A percentile compares a stretch with the other conserved stretches of the same genome.
phyloP scores from a whole-genome alignment of 2,113 vertebrate species.

The Atherinomorus stipes region DNA sequence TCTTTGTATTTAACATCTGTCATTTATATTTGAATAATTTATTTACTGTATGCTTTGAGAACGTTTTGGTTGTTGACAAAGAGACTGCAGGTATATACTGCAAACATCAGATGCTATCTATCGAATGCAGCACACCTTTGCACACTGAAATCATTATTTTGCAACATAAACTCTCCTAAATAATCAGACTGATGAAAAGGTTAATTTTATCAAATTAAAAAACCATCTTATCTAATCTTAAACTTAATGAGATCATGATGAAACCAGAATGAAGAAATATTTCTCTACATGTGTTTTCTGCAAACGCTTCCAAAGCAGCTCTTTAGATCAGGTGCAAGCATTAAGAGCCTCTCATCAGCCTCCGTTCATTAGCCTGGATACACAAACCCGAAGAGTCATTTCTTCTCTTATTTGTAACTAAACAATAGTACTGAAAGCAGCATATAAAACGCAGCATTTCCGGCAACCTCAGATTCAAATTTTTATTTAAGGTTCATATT shows the following conservation, averaged over 20 bases:
- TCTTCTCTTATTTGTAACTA: background rate
- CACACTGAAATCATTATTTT: background rate
- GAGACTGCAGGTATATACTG: no score
- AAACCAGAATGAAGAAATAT: background rate
- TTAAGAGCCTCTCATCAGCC: background rate
- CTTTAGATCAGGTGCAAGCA: background rate
- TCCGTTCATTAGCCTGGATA: background rate
- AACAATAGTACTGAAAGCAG: background rate
- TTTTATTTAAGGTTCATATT: background rate
- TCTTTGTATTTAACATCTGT: no score
- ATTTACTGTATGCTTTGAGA: no score
- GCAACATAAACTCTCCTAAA: background rate
- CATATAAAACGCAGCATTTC: background rate
- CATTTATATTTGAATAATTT: no score
- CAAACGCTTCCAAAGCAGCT: background rate
- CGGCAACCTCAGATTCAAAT: background rate
- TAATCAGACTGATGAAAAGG: slow-evolving; percentile 4
- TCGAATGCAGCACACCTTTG: background rate
- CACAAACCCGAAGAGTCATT: background rate
- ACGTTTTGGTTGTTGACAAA: background rate
- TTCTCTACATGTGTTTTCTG: background rate
- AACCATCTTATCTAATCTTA: background rate
- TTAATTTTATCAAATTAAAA: background rate
- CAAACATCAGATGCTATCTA: background rate
- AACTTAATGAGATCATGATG: background rate